phyloP scores from a whole-genome alignment of 2,888 invertebrate genomes.

The Gisinianus flammeolus region DNA sequence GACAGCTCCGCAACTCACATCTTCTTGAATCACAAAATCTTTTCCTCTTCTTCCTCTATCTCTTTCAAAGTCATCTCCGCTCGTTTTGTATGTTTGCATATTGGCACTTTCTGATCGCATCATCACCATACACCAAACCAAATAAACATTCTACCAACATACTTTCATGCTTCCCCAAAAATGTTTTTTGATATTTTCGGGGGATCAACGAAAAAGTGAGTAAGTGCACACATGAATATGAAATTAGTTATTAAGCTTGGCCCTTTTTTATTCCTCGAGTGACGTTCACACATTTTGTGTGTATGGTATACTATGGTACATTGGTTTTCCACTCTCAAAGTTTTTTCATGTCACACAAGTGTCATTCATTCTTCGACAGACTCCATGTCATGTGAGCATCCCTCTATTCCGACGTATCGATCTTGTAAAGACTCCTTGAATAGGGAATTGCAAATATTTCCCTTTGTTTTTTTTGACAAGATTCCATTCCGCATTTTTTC shows the following conservation, averaged over 20 bases:
- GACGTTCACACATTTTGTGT: not conserved
- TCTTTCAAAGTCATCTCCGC: not conserved
- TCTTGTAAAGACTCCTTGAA: no score
- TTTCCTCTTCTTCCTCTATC: conserved; percentile 6
- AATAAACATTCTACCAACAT: not conserved
- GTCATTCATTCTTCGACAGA: no score
- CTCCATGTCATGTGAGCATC: no score
- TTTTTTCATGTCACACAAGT: no score
- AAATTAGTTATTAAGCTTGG: not conserved
- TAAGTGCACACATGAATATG: not conserved
- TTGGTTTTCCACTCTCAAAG: no score
- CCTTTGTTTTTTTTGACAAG: no score
- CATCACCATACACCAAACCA: conserved; percentile 11
- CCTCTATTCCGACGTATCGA: no score
- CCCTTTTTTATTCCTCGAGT: not conserved
- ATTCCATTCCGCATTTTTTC: no score
- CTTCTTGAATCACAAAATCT: conserved; percentile 9
- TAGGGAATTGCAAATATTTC: no score
- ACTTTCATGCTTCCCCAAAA: not conserved
- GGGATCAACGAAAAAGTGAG: conserved; percentile 1
- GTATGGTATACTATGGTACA: no score
- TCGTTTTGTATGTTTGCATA: not conserved
- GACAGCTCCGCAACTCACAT: conserved; percentile 32
- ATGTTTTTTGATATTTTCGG: not conserved
- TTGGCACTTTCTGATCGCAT: conserved; percentile 33